Base-by-base conservation (phyloP, 2,113 vertebrate species). In the Hippoglossus stenolepis region DNA sequence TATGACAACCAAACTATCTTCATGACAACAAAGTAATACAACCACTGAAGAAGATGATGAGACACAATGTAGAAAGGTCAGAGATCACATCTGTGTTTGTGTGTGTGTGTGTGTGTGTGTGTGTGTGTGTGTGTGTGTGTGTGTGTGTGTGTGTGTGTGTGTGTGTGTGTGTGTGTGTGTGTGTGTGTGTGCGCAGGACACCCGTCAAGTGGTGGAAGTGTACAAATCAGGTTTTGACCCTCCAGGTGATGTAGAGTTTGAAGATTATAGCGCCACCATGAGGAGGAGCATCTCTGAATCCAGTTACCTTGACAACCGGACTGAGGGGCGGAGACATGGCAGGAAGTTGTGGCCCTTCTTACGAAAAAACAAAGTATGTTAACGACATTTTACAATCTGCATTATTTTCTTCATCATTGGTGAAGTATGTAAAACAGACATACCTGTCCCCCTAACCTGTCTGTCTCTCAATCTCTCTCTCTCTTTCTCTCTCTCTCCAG, bases 311-410 rank as follows among this genome's bases (percentile, higher is more conserved):
- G 97, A 96, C 83, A 95, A 95, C 80, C 94, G 94, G 8, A 92
- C 89, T 0, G 97, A 98, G 5, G 94, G 94, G 14, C 96, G 94
- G 65, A 83, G 93, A 0, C 96, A 96, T 20, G 96, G 95, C 83
- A 94, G 96, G 83, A 99, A 97, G 86, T 87, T 99, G 5, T 99
- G 98, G 98, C 98, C 98, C 0, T 98, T 99, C 93, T 96, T 98
- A 89, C 97, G 97, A 75, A 98, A 97, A 89, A 98, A 97, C 89
- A 99, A 99, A 96, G 97, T 97, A 59, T 10, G 5, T 1, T 31
- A 28, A 26, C 12, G 4, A 6, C 13, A 26, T 17, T 28, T 11
- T n/a, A 12, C 21, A 11, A 12, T 40, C 40, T 40, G 40, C 10
- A 11, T 43, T 73, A 73, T 71, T 77, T 77, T 64, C 94, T 43